Base-by-base conservation (phyloP, 1,140 invertebrate genomes). In the Lepidurus apus region DNA sequence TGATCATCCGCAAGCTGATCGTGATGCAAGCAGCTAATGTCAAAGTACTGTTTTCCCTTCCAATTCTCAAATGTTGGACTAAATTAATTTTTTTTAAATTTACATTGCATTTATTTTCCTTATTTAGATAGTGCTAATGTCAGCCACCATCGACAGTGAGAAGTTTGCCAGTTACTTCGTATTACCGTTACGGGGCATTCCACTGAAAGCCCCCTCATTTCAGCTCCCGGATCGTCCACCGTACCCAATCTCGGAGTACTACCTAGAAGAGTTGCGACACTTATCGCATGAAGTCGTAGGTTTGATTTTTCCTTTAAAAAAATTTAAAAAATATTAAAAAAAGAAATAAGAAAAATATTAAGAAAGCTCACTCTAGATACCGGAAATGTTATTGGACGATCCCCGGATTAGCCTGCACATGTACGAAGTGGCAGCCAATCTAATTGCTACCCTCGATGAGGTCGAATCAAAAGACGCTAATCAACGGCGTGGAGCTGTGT, bases 1-100 rank as follows among this genome's bases (percentile, higher is more conserved):
- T 98, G 21, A 86, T 98, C 13, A 88, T 99, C 1, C 90, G 92
- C 78, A 93, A 93, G 77, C 83, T 89, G 76, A 85, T 97, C 17
- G 83, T 96, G n/a, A 88, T 88, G 65, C 90, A 89, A 0, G 92
- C 92, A 81, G 91, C 91, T 0, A 85, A 87, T 74, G 91, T 93
- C 0, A 95, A 93, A 85, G 88, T 87, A 81, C 43, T 44, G 76
- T 5, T 7, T 3, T 21, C 43, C 81, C 73, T 42, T 11, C n/a
- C 42, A 79, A 42, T 11, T 73, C 26, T 42, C n/a, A 13, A 42
- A 9, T 34, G 2, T 42, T 21, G 11, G 42, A 13, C 11, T 45
- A 42, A 79, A 74, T 4, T n/a, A 65, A 21, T 7, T 24, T n/a
- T 81, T 10, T 34, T 79, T 74, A 26, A 26, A 43, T 76, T 42